Conservation (phyloP, 2,113 vertebrate genomes). For the Anoplopoma fimbria region DNA sequence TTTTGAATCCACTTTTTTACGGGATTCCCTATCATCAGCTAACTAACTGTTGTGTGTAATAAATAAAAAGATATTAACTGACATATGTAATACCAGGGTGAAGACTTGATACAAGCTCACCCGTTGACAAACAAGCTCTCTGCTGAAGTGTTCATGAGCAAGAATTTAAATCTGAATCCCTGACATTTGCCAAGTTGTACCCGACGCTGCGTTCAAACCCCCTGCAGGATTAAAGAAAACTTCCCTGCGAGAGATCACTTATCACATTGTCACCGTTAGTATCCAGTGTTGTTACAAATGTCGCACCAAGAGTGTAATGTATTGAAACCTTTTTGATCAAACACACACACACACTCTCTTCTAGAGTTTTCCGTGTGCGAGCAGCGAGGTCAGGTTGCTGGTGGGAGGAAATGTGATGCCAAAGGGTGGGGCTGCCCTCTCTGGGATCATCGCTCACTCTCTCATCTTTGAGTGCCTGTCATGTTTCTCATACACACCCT, state of each 20-base stretch:
- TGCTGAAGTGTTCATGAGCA: conserved; percentile 25
- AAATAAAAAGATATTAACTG: neutral
- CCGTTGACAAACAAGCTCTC: neutral
- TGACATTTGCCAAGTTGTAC: neutral
- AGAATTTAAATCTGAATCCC: conserved; percentile 8
- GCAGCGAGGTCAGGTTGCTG: conserved; percentile 67
- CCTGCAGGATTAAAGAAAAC: conserved; percentile 2
- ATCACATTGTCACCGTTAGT: neutral
- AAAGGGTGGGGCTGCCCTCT: conserved; percentile 71
- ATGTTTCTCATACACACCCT: conserved; percentile 62
- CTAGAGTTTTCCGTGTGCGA: conserved; percentile 57
- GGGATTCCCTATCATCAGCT: neutral
- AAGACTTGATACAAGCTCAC: neutral
- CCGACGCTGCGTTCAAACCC: neutral
- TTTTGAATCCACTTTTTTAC: neutral
- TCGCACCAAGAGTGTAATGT: neutral
- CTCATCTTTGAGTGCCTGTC: conserved; percentile 72
- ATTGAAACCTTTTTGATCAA: neutral
- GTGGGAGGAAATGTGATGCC: conserved; percentile 75
- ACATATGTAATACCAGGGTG: too few species aligned
- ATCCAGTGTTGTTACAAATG: conserved; percentile 2
- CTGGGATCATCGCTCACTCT: conserved; percentile 68
- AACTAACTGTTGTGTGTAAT: neutral
- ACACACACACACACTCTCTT: conserved; percentile 15
- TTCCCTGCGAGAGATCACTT: conserved; percentile 7